Evolutionary conservation across 2,113 vertebrate species (phyloP).

Genomic region (Triplophysa siluroides): DNA sequence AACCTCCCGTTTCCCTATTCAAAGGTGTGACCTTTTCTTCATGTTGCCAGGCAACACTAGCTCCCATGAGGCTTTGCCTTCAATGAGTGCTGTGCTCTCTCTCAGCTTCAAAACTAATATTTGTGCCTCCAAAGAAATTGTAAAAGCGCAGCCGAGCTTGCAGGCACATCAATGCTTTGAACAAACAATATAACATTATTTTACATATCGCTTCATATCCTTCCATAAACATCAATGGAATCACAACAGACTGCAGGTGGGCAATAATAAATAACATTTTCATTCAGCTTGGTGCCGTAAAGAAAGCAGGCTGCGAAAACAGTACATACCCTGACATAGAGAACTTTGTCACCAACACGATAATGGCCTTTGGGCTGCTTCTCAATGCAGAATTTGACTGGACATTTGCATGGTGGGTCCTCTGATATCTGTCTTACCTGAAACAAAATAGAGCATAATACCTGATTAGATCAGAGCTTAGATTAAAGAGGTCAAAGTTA

Average conservation of each 20-base stretch:
- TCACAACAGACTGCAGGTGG: not conserved
- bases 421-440: conserved; percentile 92
- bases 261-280: not conserved
- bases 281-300: not conserved
- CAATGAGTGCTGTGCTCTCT: conserved; percentile 61
- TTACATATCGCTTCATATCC: not conserved
- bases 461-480: too few species aligned
- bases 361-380: conserved; percentile 94
- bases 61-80: conserved; percentile 69
- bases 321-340: conserved; percentile 91
- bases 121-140: conserved; percentile 51
- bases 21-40: conserved; percentile 67
- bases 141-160: conserved; percentile 2
- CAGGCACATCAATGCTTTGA: not conserved
- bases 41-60: conserved; percentile 77
- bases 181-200: not conserved
- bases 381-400: conserved; percentile 88
- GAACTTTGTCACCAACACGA: conserved; percentile 95
- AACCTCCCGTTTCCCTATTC: conserved; percentile 60
- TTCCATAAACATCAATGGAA: not conserved
- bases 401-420: conserved; percentile 91
- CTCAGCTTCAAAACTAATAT: conserved; percentile 55
- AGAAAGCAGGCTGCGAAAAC: not conserved
- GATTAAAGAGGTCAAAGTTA: not conserved
- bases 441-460: conserved; percentile 30